Conservation (phyloP, 2,888 invertebrate species). For the Polietes domitor region DNA sequence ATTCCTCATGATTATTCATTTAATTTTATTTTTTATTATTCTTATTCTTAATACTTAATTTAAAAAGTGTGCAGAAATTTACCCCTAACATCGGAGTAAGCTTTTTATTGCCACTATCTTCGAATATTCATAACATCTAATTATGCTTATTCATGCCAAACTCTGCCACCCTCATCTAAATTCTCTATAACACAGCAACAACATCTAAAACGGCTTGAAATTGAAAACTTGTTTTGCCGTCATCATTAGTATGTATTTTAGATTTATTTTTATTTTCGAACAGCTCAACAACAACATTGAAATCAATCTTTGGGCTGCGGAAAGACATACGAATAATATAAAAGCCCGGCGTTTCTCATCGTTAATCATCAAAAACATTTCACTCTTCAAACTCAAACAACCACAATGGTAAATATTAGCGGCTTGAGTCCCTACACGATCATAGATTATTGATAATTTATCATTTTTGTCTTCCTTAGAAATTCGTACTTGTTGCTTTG, state of each 20-base stretch:
- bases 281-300: no score
- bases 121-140: no score
- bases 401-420: slow-evolving; percentile 22
- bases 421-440: background rate
- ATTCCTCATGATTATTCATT: no score
- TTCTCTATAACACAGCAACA: no score
- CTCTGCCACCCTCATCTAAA: no score
- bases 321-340: slow-evolving; percentile 21
- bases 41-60: no score
- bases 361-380: slow-evolving; percentile 32
- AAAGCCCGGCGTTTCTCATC: background rate
- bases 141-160: no score
- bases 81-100: no score
- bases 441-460: background rate
- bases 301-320: no score
- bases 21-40: no score
- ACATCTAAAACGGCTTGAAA: background rate
- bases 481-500: slow-evolving; percentile 49
- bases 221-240: slow-evolving; percentile 41
- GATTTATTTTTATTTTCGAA: background rate
- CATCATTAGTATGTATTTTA: slow-evolving; percentile 10
- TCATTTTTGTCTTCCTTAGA: slow-evolving; percentile 38
- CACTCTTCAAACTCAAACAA: background rate
- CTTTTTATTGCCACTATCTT: no score
- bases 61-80: no score